These are phyloP conservation scores for Chrysemys picta DNA, from an alignment of 2,113 vertebrate species.

Conservation along the genomic window DNA sequence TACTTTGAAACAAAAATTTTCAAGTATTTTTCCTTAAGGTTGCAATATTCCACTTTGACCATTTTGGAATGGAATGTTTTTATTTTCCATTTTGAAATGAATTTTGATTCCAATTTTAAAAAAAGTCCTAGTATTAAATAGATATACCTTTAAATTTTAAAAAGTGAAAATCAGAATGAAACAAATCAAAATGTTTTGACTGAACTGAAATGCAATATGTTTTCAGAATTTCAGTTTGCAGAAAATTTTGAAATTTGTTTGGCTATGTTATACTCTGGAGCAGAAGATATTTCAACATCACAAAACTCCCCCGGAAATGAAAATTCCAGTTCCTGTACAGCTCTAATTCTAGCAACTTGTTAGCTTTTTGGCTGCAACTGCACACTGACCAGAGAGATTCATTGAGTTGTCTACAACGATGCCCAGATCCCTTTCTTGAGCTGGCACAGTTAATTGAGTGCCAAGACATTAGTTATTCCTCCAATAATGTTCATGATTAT, in stretches of 20 bases:
- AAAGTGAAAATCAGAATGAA: background rate
- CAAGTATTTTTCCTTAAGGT: background rate
- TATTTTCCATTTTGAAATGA: background rate
- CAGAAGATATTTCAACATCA: background rate
- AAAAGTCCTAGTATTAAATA: background rate
- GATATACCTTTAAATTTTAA: background rate
- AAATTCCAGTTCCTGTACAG: background rate
- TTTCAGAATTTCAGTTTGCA: background rate
- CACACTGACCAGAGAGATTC: background rate
- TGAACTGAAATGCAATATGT: background rate
- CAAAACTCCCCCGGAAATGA: background rate
- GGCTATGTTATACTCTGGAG: background rate
- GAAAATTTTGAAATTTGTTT: background rate
- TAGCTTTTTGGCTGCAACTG: background rate
- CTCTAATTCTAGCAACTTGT: background rate
- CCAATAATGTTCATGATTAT: background rate
- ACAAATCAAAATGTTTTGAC: background rate
- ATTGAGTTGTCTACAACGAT: background rate
- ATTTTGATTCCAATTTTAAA: background rate
- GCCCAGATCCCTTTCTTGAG: background rate
- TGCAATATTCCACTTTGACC: background rate
- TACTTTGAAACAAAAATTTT: background rate
- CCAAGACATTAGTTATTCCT: background rate
- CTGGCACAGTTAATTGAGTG: slow-evolving; percentile 14
- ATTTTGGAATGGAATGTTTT: background rate